Evolutionary conservation across 2,888 invertebrate genomes (phyloP).

Genomic region (Hermodice carunculata): DNA sequence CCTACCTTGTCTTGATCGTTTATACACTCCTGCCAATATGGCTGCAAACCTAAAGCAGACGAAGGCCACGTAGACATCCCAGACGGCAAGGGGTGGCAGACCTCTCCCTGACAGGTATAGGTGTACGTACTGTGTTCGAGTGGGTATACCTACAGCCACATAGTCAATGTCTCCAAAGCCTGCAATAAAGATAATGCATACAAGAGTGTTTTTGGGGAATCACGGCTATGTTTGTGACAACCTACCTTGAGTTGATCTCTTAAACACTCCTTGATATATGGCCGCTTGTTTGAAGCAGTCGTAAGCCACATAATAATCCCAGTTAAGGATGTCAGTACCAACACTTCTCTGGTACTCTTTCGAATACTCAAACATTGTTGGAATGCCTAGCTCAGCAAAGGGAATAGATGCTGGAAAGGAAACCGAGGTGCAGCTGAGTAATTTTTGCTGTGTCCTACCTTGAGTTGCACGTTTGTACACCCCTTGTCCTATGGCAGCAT

Average conservation of each 20-base stretch:
- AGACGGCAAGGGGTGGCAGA: conserved; percentile 49
- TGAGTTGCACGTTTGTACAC: too few relatives aligned
- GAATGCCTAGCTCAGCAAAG: background rate
- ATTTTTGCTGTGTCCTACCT: too few relatives aligned
- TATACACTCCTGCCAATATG: conserved; percentile 70
- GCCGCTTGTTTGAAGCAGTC: conserved; percentile 67
- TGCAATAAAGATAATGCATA: background rate
- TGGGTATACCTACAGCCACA: conserved; percentile 51
- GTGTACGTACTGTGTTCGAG: conserved; percentile 46
- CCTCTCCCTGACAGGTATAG: conserved; percentile 51
- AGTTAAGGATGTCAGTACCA: conserved; percentile 46
- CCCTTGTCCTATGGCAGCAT: too few relatives aligned
- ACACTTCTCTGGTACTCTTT: background rate
- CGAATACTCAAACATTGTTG: background rate
- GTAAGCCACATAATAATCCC: conserved; percentile 69
- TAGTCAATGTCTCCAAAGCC: conserved; percentile 28
- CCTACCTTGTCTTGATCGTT: conserved; percentile 60
- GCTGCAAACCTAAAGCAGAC: conserved; percentile 67
- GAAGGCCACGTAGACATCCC: conserved; percentile 69
- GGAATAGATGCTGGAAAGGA: background rate
- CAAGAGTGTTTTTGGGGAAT: too few relatives aligned
- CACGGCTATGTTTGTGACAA: too few relatives aligned
- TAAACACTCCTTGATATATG: conserved; percentile 70
- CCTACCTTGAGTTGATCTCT: conserved; percentile 60
- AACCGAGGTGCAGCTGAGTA: too few relatives aligned